phyloP scores from a whole-genome alignment of 2,797 vertebrate species.

The Chrysocyon brachyurus region DNA sequence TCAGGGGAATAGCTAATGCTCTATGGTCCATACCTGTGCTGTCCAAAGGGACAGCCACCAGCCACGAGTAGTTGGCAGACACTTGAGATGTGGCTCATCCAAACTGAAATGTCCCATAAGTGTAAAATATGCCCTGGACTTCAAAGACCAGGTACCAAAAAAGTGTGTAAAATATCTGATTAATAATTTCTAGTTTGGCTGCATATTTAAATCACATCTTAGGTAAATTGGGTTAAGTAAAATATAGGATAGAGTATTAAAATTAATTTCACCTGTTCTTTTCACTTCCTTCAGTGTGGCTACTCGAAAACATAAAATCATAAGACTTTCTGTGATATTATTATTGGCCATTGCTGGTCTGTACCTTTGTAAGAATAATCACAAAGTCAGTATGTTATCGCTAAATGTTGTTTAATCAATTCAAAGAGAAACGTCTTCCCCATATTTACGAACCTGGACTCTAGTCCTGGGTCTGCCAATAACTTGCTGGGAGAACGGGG shows the following conservation, averaged over 20 bases:
- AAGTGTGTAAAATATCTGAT: background rate
- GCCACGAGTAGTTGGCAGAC: background rate
- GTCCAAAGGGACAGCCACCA: background rate
- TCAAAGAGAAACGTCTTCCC: background rate
- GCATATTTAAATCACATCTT: background rate
- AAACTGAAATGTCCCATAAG: background rate
- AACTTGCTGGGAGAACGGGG: background rate
- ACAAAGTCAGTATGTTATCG: background rate
- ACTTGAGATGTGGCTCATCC: background rate
- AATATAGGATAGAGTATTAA: background rate
- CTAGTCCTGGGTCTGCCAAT: background rate
- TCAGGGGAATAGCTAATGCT: background rate
- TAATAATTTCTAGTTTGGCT: background rate
- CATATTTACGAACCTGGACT: background rate
- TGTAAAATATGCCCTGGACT: background rate
- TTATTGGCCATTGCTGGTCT: background rate
- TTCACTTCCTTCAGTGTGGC: background rate
- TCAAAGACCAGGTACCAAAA: background rate
- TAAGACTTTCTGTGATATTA: background rate
- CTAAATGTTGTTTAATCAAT: background rate
- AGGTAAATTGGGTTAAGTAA: background rate
- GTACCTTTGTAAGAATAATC: background rate
- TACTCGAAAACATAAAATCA: background rate
- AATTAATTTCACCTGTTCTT: background rate
- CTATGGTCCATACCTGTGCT: background rate